Conservation (phyloP, 2,888 invertebrate genomes). For the Hecatera dysodea region DNA sequence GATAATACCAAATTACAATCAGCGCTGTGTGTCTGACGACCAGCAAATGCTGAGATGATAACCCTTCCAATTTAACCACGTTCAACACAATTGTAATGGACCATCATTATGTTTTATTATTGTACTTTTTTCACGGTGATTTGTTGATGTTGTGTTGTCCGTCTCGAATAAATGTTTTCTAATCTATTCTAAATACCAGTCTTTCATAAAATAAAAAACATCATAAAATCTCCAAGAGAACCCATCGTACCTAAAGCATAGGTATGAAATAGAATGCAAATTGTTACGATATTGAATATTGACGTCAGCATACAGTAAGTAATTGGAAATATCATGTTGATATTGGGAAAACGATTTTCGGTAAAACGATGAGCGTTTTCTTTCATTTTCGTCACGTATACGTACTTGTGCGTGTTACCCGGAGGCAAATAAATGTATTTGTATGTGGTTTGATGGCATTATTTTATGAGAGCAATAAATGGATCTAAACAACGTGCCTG, state of each 20-base stretch:
- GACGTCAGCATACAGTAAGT: conserved; percentile 54
- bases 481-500: not conserved
- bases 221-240: not conserved
- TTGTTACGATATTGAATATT: conserved; percentile 55
- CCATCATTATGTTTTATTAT: too few species aligned
- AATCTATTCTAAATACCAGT: not conserved
- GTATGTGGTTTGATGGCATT: conserved; percentile 1
- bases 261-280: conserved; percentile 41
- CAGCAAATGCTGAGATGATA: too few species aligned
- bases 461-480: conserved; percentile 14
- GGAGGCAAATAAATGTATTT: conserved; percentile 12
- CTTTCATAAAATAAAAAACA: not conserved
- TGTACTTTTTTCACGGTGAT: too few species aligned
- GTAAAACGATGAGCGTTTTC: conserved; percentile 29
- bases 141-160: too few species aligned
- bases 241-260: not conserved
- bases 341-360: conserved; percentile 44
- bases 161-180: too few species aligned
- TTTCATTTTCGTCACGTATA: conserved; percentile 36
- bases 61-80: too few species aligned
- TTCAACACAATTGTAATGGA: too few species aligned
- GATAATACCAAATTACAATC: too few species aligned
- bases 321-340: conserved; percentile 59
- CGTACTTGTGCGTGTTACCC: not conserved
- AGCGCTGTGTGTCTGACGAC: too few species aligned